Evolutionary conservation across 2,113 vertebrate species (phyloP), one percentile per base, ranked within the genome.

Genomic region (Rhinichthys klamathensis): DNA sequence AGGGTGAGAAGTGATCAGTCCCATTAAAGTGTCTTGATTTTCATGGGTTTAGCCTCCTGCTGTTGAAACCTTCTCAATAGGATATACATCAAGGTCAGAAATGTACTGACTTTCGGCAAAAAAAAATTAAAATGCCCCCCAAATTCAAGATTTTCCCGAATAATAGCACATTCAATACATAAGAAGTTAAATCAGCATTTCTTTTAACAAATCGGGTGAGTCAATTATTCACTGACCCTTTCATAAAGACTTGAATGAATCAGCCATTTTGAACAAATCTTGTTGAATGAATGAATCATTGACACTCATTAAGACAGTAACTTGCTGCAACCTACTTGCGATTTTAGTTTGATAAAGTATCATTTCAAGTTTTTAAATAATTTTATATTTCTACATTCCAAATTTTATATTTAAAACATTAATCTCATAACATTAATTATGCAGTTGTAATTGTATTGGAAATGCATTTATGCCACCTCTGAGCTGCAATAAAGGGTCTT

Each of bases 1-100:
- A 6, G 21, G 58, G 7, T 49, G 72, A 51, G 76, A 80, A 79
- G 60, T 85, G 80, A 82, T 87, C 79, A 80, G 75, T 89, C 86
- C 88, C 70, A 54, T 85, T 86, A 72, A 74, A 44, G 41, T 51
- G 60, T 21, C 49, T 77, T 76, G 80, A 76, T 83, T 87, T 67
- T 65, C 38, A 32, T 70, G n/a, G 70, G 25, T 41, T 76, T 87
- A 73, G 67, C 70, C 23, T 56, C 76, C 81, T 44, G 85, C 80
- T 82, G 74, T 75, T 69, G 13, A 51, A 30, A 30, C 13, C 7
- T 77, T 44, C 38, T 74, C 15, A 35, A 38, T 35, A 38, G 32
- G 21, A 72, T 41, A 72, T 41, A 11, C 8, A 69, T 72, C 69
- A 72, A 23, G 11, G 12, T 74, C 3, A n/a, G 23, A 9, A 41